phyloP scores from a whole-genome alignment of 2,797 vertebrate species.

The Xerus rutilus region DNA sequence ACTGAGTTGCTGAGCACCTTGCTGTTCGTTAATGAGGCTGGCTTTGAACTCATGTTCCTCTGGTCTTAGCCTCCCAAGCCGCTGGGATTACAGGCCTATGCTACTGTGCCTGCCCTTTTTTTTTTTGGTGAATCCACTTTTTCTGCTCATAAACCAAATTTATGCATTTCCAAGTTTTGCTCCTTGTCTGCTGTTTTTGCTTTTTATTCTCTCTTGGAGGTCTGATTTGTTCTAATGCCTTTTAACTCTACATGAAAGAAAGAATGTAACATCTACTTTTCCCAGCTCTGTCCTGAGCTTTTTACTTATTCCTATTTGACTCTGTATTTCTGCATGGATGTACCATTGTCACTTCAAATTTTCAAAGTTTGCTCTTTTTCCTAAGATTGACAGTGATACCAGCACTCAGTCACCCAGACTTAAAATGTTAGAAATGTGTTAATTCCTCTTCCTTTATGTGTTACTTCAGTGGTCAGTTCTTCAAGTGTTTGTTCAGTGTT shows the following conservation, averaged over 20 bases:
- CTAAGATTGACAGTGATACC: constrained; percentile 21
- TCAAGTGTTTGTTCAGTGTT: neutral
- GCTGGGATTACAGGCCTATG: too few species aligned
- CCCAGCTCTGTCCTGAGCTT: neutral
- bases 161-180: neutral
- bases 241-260: neutral
- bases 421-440: constrained; percentile 30
- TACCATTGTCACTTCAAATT: constrained; percentile 14
- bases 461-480: neutral
- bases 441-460: constrained; percentile 28
- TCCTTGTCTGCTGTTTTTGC: neutral
- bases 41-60: too few species aligned
- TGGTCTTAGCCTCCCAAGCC: too few species aligned
- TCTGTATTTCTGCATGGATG: neutral
- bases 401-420: neutral
- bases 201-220: neutral
- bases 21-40: too few species aligned
- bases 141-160: neutral
- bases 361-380: neutral
- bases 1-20: too few species aligned
- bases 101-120: neutral
- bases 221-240: constrained; percentile 5
- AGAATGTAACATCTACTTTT: neutral
- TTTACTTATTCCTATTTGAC: constrained; percentile 42
- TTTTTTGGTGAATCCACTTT: constrained; percentile 7